These are phyloP conservation scores for Dioctria rufipes DNA, from an alignment of 2,888 invertebrate species.

Conservation along the genomic window DNA sequence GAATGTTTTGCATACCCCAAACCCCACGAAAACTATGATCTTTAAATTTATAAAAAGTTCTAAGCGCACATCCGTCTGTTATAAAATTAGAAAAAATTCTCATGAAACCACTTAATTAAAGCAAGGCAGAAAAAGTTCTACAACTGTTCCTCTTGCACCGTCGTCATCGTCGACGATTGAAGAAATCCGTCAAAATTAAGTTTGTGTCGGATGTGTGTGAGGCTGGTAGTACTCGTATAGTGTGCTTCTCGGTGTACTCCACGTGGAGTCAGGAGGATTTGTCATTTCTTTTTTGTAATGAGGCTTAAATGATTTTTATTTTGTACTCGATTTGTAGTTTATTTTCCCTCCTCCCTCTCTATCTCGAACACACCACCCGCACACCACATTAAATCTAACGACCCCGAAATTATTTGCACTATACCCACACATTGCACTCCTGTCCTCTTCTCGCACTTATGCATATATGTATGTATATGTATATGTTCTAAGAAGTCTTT, in stretches of 20 bases:
- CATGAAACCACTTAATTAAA: conserved; percentile 49
- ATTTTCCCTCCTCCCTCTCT: neutral
- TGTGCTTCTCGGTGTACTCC: neutral
- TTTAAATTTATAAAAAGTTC: conserved; percentile 6
- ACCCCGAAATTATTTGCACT: neutral
- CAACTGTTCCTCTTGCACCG: conserved; percentile 1
- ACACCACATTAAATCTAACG: too few relatives aligned
- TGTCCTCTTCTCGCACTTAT: neutral
- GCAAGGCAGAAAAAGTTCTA: neutral
- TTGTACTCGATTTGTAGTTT: conserved; percentile 33
- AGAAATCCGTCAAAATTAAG: conserved; percentile 21
- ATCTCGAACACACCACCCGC: neutral
- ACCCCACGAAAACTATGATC: conserved; percentile 25
- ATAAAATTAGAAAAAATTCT: conserved; percentile 37
- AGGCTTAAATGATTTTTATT: conserved; percentile 30
- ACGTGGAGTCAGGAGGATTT: conserved; percentile 42
- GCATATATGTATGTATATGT: too few relatives aligned
- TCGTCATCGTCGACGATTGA: neutral
- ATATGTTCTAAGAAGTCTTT: neutral
- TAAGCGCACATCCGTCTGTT: conserved; percentile 29
- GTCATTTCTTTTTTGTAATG: conserved; percentile 46
- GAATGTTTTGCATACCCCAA: neutral
- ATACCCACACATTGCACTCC: neutral
- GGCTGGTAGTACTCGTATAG: too few relatives aligned
- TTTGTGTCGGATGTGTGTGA: too few relatives aligned